These are phyloP conservation scores for Fistularia commersonii DNA, from an alignment of 2,797 vertebrate genomes.

Conservation along the genomic window DNA sequence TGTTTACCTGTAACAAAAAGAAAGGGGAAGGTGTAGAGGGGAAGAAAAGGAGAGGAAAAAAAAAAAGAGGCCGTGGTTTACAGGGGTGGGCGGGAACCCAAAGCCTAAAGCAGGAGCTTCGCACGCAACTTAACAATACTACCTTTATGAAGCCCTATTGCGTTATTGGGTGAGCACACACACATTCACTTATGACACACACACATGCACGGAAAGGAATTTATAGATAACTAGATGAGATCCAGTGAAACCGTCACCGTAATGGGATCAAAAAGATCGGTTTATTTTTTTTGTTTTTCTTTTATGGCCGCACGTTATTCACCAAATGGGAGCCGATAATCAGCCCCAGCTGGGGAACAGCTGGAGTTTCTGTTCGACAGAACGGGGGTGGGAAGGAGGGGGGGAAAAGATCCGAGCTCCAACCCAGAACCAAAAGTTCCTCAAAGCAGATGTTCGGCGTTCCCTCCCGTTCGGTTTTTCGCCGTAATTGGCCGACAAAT, in stretches of 20 bases:
- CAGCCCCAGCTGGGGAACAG: slow-evolving; percentile 49
- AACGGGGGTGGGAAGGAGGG: slow-evolving; percentile 1
- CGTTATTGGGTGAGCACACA: slow-evolving; percentile 66
- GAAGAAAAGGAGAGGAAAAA: slow-evolving; percentile 64
- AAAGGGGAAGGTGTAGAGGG: slow-evolving; percentile 79
- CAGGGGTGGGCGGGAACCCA: slow-evolving; percentile 78
- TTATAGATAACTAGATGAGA: slow-evolving; percentile 63
- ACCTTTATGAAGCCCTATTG: slow-evolving; percentile 83
- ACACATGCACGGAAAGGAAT: slow-evolving; percentile 34
- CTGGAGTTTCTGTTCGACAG: slow-evolving; percentile 47
- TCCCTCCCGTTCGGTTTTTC: slow-evolving; percentile 31
- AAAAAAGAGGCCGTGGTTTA: slow-evolving; percentile 82
- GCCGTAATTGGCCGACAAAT: slow-evolving; percentile 50
- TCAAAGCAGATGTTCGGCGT: slow-evolving; percentile 52
- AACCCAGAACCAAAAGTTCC: slow-evolving; percentile 13
- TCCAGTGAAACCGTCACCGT: slow-evolving; percentile 3
- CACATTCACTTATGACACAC: slow-evolving; percentile 30
- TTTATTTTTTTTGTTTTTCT: background rate
- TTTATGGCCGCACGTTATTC: background rate
- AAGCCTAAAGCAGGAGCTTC: slow-evolving; percentile 77
- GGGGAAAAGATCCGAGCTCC: slow-evolving; percentile 25
- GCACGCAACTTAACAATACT: slow-evolving; percentile 89
- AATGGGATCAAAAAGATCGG: background rate
- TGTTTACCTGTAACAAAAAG: slow-evolving; percentile 84
- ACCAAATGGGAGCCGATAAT: slow-evolving; percentile 25